phyloP scores from a whole-genome alignment of 2,888 invertebrate species.

The Hoplodrina blanda region DNA sequence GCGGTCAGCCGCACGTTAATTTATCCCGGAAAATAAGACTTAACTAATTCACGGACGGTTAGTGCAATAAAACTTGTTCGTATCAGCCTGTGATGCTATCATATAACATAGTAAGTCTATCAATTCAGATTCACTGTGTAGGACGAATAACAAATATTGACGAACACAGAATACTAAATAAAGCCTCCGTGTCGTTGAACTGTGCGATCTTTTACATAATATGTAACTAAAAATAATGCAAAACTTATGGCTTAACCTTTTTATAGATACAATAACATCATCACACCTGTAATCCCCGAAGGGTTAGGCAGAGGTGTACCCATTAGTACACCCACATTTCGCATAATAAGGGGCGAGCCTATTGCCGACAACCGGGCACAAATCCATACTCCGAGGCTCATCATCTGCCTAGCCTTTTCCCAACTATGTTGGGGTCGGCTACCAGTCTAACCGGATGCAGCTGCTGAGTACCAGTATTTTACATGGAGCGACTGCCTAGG shows the following conservation, averaged over 20 bases:
- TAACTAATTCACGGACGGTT: not conserved
- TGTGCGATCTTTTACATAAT: conserved; percentile 47
- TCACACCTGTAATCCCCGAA: too few relatives aligned
- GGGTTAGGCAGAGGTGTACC: too few relatives aligned
- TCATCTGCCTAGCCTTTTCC: too few relatives aligned
- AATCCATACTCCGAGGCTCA: too few relatives aligned
- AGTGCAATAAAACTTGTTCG: conserved; percentile 8
- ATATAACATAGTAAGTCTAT: conserved; percentile 39
- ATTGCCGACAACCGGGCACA: too few relatives aligned
- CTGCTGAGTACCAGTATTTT: too few relatives aligned
- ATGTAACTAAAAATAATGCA: conserved; percentile 12
- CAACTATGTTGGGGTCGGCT: too few relatives aligned
- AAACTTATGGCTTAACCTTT: not conserved
- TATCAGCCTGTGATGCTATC: conserved; percentile 27
- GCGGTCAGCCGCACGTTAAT: too few relatives aligned
- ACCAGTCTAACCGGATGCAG: too few relatives aligned
- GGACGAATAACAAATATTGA: conserved; percentile 48
- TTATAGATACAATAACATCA: not conserved
- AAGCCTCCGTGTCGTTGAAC: conserved; percentile 56
- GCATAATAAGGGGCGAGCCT: too few relatives aligned
- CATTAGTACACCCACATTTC: too few relatives aligned
- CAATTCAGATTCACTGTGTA: conserved; percentile 48
- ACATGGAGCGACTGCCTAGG: too few relatives aligned
- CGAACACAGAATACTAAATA: conserved; percentile 45
- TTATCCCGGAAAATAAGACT: conserved; percentile 3